Conservation (phyloP, 1,140 invertebrate species). For the Semibalanus balanoides region DNA sequence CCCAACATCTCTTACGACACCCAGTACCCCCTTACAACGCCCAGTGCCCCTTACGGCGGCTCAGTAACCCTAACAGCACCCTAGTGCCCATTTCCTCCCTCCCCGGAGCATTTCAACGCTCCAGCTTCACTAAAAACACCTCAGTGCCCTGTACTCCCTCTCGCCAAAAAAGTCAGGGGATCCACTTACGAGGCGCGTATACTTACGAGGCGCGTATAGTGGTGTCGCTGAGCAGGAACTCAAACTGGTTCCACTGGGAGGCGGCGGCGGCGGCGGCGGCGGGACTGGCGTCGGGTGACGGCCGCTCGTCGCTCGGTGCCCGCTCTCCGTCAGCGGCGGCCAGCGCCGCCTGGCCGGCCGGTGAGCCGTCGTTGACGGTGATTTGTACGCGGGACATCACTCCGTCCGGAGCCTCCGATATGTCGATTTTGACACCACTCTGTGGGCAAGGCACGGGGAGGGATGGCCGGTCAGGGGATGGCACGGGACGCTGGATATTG, state of each 20-base stretch:
- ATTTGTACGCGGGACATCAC: slow-evolving; percentile 34
- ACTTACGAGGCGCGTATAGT: neutral
- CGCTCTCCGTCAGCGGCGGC: slow-evolving; percentile 42
- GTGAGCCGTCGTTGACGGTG: slow-evolving; percentile 26
- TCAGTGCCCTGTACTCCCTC: no score
- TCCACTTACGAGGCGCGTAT: neutral
- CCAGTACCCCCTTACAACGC: no score
- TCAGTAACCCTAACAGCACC: no score
- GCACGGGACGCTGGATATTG: slow-evolving; percentile 9
- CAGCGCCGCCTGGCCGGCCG: slow-evolving; percentile 78
- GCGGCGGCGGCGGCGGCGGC: no score
- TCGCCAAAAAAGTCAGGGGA: no score
- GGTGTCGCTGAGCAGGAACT: neutral
- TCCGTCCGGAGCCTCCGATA: slow-evolving; percentile 30
- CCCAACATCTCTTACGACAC: no score
- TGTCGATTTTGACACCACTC: slow-evolving; percentile 26
- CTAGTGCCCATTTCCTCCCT: no score
- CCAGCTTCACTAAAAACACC: no score
- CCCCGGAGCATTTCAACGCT: no score
- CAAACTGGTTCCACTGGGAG: neutral
- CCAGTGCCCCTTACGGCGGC: no score
- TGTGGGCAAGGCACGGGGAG: slow-evolving; percentile 7
- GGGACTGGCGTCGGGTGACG: neutral
- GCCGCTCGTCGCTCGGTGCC: no score
- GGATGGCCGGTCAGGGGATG: neutral